Percentiles rank a stretch among this genome's conserved stretches.
These are phyloP conservation scores for Calliopsis andreniformis DNA, from an alignment of 1,140 invertebrate species.

Conservation along the genomic window DNA sequence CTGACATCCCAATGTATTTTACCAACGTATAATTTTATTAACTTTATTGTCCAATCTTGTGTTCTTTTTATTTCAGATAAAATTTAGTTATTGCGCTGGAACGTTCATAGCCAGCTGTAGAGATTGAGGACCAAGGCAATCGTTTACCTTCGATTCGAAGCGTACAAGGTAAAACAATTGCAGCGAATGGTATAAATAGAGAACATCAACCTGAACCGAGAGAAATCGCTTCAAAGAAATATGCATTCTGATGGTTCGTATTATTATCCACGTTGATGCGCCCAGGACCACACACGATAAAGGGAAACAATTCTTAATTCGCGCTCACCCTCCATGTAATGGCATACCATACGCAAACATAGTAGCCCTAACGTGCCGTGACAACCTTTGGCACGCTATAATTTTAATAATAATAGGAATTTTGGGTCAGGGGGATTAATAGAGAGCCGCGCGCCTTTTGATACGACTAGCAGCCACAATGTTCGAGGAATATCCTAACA, in stretches of 20 bases:
- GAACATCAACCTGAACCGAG: background rate
- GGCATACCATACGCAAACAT: conserved; percentile 53
- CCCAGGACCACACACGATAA: conserved; percentile 64
- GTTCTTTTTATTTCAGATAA: background rate
- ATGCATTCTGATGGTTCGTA: conserved; percentile 18
- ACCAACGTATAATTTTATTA: too few species aligned
- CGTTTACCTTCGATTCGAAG: background rate
- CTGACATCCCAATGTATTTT: too few species aligned
- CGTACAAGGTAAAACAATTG: background rate
- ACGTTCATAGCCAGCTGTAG: too few species aligned
- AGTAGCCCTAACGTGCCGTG: conserved; percentile 63
- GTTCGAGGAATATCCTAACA: background rate
- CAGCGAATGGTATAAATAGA: background rate
- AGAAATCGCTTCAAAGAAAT: conserved; percentile 33
- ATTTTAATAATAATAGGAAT: conserved; percentile 75
- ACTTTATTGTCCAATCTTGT: too few species aligned
- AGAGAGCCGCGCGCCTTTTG: conserved; percentile 31
- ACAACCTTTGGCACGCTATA: conserved; percentile 57
- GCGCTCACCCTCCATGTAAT: conserved; percentile 57
- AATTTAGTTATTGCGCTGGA: background rate
- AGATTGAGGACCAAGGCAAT: background rate
- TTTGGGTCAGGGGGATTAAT: conserved; percentile 53
- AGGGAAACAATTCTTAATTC: conserved; percentile 55
- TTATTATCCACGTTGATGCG: conserved; percentile 51
- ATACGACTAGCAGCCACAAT: conserved; percentile 15